A percentile compares a stretch with the other conserved stretches of the same genome.
Evolutionary conservation across 1,140 invertebrate genomes (phyloP).

Genomic region (Cydia strobilella): DNA sequence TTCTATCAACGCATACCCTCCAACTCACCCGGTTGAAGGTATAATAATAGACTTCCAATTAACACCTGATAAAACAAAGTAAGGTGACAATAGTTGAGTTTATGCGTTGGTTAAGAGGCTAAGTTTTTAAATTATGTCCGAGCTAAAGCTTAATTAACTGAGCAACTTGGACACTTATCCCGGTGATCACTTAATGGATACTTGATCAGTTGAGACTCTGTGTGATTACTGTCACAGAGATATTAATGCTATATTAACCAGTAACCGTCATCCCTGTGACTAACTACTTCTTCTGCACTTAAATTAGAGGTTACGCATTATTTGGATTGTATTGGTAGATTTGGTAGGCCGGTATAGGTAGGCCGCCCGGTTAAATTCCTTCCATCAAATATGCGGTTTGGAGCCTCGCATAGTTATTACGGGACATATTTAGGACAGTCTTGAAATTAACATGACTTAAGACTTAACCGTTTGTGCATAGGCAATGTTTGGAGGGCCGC

Average conservation of each 20-base stretch:
- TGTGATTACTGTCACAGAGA: slow-evolving; percentile 39
- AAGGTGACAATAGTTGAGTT: not conserved
- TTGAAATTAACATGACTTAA: slow-evolving; percentile 57
- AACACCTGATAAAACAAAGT: not conserved
- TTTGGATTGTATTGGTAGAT: slow-evolving; percentile 6
- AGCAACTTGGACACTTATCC: slow-evolving; percentile 60
- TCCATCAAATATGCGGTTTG: slow-evolving; percentile 46
- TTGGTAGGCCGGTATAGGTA: slow-evolving; percentile 41
- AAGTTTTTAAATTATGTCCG: slow-evolving; percentile 42
- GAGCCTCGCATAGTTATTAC: slow-evolving; percentile 47
- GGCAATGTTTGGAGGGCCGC: slow-evolving; percentile 46
- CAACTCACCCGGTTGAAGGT: not conserved
- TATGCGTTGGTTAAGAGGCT: not conserved
- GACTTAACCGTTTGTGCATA: slow-evolving; percentile 36
- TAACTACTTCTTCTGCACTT: slow-evolving; percentile 71
- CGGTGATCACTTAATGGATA: not conserved
- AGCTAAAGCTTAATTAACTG: slow-evolving; percentile 60
- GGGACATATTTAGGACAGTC: slow-evolving; percentile 49
- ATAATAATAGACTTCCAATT: slow-evolving; percentile 10
- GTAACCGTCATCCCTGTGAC: slow-evolving; percentile 66
- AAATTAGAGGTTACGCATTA: slow-evolving; percentile 38
- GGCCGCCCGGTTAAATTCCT: slow-evolving; percentile 43
- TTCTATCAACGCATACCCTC: slow-evolving; percentile 10
- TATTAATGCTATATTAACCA: slow-evolving; percentile 35
- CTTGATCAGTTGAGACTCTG: slow-evolving; percentile 56